Conservation (phyloP, 1,140 invertebrate species). For the Sitobion miscanthi region DNA sequence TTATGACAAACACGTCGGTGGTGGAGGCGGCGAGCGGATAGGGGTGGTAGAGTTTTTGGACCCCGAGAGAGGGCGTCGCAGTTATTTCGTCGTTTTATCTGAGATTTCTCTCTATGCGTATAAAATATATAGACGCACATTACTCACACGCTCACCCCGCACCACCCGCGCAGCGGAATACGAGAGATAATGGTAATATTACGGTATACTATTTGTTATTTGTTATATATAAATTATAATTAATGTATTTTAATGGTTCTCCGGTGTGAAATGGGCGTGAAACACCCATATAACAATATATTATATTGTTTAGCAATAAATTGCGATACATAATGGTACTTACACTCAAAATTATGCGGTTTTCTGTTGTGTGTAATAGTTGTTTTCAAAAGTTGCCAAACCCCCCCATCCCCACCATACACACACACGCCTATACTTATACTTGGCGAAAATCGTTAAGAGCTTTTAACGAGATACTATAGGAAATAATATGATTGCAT, state of each 20-base stretch:
- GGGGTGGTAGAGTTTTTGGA: not conserved
- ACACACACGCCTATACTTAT: no score
- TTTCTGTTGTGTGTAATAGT: not conserved
- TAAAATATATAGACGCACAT: not conserved
- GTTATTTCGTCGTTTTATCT: constrained; percentile 34
- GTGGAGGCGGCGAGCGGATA: not conserved
- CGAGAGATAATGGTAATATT: not conserved
- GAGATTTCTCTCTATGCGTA: not conserved
- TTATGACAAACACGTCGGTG: not conserved
- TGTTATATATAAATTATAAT: not conserved
- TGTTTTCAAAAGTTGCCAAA: not conserved
- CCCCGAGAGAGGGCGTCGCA: not conserved
- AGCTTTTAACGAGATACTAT: no score
- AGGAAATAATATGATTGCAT: no score
- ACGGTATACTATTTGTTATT: not conserved
- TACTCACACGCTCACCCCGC: not conserved
- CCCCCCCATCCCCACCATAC: no score
- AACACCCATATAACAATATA: not conserved
- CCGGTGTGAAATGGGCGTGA: not conserved
- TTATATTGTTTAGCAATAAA: not conserved
- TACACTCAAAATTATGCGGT: not conserved
- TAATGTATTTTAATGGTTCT: constrained; percentile 22
- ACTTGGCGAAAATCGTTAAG: no score
- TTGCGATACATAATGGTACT: not conserved
- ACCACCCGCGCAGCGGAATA: not conserved